Base-by-base conservation (phyloP, 2,888 invertebrate genomes). In the Brachypalpus laphriformis region DNA sequence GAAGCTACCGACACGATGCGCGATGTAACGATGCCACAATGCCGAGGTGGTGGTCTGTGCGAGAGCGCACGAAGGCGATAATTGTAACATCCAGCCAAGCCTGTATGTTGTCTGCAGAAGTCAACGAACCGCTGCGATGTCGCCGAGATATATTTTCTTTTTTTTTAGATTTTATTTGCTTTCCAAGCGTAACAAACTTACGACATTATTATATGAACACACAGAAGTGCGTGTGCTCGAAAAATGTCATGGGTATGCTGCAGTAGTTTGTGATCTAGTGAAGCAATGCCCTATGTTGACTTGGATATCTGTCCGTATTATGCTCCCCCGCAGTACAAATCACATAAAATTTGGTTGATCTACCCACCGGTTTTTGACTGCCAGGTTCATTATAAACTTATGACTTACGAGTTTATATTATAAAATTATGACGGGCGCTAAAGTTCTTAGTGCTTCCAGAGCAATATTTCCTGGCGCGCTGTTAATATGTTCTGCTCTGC, bases 11-110 rank as follows among this genome's bases (percentile, higher is more conserved):
- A 49, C 6, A 42, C 45, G 9, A 40, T 16, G 59, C 54, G 22
- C 20, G 20, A 66, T 57, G 37, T 37, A 34, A 34, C 34, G 28
- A 28, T 28, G 28, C 28, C 47, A 68, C 57, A 57, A 40, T 51
- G 31, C 0, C 16, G 25, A 11, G 11, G 22, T n/a, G 11, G 25
- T 42, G 8, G 16, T 7, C 42, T 4, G 42, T 42, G 6, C 20
- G 42, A 42, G 18, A 47, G 7, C 3, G 18, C 47, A 47, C 20
- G 47, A 28, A 28, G 8, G 51, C 51, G 51, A 28, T 51, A 51
- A 51, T 25, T 51, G 51, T 28, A 51, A 51, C 28, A 28, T 18
- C 20, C 45, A 51, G 14, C n/a, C n/a, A 11, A 40, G 6, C 14
- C 28, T 51, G 51, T 28, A 14, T 51, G 51, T 28, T 28, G 51